Percentiles rank a stretch among this genome's conserved stretches.
Evolutionary conservation across 2,797 vertebrate genomes (phyloP).

Genomic region (Champsocephalus esox): DNA sequence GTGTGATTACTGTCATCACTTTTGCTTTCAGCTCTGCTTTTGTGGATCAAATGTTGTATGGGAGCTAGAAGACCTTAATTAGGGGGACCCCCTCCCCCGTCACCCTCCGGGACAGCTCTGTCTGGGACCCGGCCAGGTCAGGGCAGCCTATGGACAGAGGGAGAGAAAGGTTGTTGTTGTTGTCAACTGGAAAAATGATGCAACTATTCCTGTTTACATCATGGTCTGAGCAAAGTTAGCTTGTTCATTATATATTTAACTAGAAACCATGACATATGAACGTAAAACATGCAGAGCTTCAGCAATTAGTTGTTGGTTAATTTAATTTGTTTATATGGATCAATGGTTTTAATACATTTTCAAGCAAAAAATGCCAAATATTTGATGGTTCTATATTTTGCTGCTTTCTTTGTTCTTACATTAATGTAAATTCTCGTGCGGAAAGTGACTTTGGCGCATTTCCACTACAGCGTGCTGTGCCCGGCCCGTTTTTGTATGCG

Average conservation of each 20-base stretch:
- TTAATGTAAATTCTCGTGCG: not conserved
- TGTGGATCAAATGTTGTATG: not conserved
- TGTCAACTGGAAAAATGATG: constrained; percentile 46
- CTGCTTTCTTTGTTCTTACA: not conserved
- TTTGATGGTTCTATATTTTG: not conserved
- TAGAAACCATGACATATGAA: not conserved
- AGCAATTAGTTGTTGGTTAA: not conserved
- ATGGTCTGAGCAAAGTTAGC: constrained; percentile 3
- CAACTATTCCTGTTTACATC: constrained; percentile 47
- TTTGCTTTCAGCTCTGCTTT: constrained; percentile 6
- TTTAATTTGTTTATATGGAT: not conserved
- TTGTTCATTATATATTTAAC: not conserved
- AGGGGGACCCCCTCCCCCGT: not conserved
- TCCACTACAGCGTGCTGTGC: too few relatives aligned
- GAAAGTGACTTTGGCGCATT: too few relatives aligned
- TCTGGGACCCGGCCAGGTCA: constrained; percentile 21
- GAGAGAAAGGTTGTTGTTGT: constrained; percentile 30
- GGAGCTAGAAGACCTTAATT: not conserved
- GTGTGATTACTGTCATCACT: constrained; percentile 14
- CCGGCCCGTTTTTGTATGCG: too few relatives aligned
- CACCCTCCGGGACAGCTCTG: constrained; percentile 38
- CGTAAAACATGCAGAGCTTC: too few relatives aligned
- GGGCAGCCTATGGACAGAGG: constrained; percentile 37
- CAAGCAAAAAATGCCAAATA: not conserved
- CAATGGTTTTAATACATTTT: not conserved